Evolutionary conservation across 2,888 invertebrate species (phyloP).

Genomic region (Caenorhabditis sp.): DNA sequence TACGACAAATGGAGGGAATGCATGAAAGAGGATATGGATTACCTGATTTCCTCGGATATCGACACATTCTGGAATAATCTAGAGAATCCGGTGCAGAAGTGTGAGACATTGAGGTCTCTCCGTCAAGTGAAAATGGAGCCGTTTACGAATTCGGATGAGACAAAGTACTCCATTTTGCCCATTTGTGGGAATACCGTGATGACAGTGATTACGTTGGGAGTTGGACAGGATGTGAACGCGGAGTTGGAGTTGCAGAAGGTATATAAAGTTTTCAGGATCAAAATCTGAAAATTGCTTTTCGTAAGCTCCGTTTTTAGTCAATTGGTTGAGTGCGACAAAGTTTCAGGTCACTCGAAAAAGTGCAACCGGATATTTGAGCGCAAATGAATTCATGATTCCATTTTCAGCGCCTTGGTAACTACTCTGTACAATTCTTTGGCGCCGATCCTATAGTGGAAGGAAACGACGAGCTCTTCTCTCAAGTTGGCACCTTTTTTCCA

Average conservation of each 20-base stretch:
- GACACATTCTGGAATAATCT: constrained; percentile 39
- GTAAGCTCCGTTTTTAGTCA: too few species aligned
- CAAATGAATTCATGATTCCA: neutral
- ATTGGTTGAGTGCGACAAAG: too few species aligned
- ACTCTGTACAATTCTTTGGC: constrained; percentile 45
- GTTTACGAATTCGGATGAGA: constrained; percentile 63
- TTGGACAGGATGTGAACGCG: constrained; percentile 56
- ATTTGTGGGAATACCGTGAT: constrained; percentile 28
- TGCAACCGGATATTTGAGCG: neutral
- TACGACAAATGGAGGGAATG: constrained; percentile 41
- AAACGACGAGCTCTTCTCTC: constrained; percentile 55
- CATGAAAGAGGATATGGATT: constrained; percentile 26
- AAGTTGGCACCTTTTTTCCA: constrained; percentile 56
- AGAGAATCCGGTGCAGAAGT: constrained; percentile 38
- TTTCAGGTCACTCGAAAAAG: neutral
- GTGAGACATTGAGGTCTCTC: constrained; percentile 16
- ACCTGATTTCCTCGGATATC: constrained; percentile 2
- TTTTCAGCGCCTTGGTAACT: constrained; percentile 42
- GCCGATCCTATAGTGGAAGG: constrained; percentile 66
- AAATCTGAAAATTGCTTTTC: too few species aligned
- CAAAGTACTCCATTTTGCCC: constrained; percentile 61
- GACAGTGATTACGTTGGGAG: constrained; percentile 51
- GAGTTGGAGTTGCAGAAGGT: constrained; percentile 44
- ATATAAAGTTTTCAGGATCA: too few species aligned
- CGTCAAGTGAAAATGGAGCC: constrained; percentile 32